These are phyloP conservation scores for Psittacara wagleri DNA, from an alignment of 2,113 vertebrate species.

Conservation along the genomic window DNA sequence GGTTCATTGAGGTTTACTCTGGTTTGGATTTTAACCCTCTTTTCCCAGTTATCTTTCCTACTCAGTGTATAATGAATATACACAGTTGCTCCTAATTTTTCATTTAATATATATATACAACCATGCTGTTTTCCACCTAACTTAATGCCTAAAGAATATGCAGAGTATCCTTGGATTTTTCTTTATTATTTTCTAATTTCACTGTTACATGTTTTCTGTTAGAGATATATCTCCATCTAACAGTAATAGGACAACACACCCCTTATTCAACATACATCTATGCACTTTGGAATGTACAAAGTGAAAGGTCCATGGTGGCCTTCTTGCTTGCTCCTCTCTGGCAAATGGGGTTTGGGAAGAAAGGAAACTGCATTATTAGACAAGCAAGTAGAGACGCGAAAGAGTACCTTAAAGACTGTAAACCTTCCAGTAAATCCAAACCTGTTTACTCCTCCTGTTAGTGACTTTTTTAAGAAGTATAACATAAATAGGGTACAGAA, in stretches of 20 bases:
- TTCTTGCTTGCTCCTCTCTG: neutral
- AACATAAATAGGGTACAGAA: neutral
- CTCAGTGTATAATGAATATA: accelerated
- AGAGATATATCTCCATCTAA: neutral
- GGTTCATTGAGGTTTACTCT: neutral
- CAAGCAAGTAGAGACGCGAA: neutral
- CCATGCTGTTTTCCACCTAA: neutral
- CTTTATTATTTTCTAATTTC: neutral
- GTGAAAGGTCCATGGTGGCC: neutral
- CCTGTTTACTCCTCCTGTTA: neutral
- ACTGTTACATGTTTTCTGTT: neutral
- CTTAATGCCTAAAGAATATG: neutral
- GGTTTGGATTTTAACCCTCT: neutral
- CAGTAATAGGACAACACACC: neutral
- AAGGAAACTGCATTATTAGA: neutral
- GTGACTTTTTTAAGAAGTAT: neutral
- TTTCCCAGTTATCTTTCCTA: neutral
- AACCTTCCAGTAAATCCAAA: neutral
- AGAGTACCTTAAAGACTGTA: neutral
- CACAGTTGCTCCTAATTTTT: neutral
- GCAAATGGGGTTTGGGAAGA: neutral
- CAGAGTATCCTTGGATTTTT: neutral
- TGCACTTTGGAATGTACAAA: neutral
- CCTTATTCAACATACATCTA: neutral
- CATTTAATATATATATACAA: neutral